Evolutionary conservation across 2,888 invertebrate species (phyloP), one percentile per base, ranked within the genome.

Genomic region (Nymphalis polychloros): DNA sequence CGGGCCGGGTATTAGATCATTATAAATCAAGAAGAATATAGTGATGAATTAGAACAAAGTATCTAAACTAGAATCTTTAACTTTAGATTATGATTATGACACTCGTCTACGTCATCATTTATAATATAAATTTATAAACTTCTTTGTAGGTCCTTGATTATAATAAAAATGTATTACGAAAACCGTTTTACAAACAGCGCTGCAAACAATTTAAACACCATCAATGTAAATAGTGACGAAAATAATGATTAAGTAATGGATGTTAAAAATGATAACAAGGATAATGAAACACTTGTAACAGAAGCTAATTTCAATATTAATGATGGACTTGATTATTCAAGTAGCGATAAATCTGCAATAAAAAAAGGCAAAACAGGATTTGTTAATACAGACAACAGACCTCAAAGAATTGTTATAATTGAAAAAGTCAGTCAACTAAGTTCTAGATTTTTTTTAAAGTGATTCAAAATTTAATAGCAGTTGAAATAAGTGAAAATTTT

Each of bases 381-480:
- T 41, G 6, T 50, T 19, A 20, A 50, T 50, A 57, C 17, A 46
- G 23, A 46, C n/a, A 53, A 47, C 17, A 53, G n/a, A n/a, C 23
- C 17, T 46, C 20, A 23, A 60, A 61, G 27, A 8, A 50, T 57
- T 7, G 41, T 67, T 35, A 7, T 59, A 60, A 8, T 17, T n/a
- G 49, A 13, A 49, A 53, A 57, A 13, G 17, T 23, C 10, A 46
- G 13, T 10, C 41, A 60, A 0, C 69, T 77, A 2, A 75, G 73
- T 64, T 53, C 67, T 13, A 64, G 83, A 47, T 81, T 82, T 77
- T 50, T 50, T 19, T 50, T 50, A 19, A 50, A 50, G 19, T 10
- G 10, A 20, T 50, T 10, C 50, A 50, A 20, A 75, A 57, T 20
- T 50, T 72, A 13, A 76, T 86, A 19, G 75, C 77, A 13, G 53